Conservation (phyloP, 2,797 vertebrate species). For the Urosaurus nigricauda region DNA sequence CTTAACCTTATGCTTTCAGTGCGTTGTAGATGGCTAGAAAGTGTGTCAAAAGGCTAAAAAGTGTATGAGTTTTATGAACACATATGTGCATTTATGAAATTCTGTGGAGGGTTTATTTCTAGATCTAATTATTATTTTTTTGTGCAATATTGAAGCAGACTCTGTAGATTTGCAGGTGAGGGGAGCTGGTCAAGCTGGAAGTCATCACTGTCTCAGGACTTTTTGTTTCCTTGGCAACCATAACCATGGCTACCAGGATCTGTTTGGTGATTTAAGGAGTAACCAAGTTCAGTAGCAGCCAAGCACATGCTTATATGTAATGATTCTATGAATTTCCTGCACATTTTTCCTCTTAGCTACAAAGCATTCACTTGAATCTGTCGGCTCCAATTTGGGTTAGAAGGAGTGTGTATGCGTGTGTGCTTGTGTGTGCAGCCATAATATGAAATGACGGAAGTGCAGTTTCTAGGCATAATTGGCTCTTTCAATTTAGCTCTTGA, state of each 20-base stretch:
- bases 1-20: not conserved
- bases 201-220: not conserved
- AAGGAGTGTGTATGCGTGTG: not conserved
- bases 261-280: slow-evolving; percentile 21
- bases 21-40: fast-evolving
- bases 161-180: slow-evolving; percentile 40
- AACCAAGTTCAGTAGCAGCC: not conserved
- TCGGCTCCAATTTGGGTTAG: not conserved
- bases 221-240: slow-evolving; percentile 28
- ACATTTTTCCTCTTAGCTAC: not conserved
- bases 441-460: not conserved
- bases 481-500: too few relatives aligned
- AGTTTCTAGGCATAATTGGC: too few relatives aligned
- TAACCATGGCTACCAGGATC: not conserved
- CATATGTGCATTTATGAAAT: slow-evolving; percentile 40
- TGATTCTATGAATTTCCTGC: not conserved
- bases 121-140: slow-evolving; percentile 48
- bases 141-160: slow-evolving; percentile 8
- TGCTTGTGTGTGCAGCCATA: too few relatives aligned
- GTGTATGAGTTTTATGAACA: not conserved
- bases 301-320: not conserved
- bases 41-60: not conserved
- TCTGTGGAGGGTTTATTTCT: slow-evolving; percentile 26
- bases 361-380: not conserved
- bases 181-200: slow-evolving; percentile 14